Base-by-base conservation (phyloP, 2,888 invertebrate genomes). In the Diabrotica balteata region DNA sequence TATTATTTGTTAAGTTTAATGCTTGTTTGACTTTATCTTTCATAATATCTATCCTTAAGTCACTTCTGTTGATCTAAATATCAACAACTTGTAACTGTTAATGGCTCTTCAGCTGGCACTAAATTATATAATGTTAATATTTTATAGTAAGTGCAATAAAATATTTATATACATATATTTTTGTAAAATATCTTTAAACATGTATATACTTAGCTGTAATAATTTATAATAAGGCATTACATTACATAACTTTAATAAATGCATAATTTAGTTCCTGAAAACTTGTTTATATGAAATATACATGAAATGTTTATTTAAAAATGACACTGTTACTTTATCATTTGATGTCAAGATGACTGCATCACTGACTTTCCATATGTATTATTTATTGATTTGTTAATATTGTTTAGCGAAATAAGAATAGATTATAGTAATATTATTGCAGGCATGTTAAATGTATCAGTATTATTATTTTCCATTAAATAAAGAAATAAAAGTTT, bases 401-500 rank as follows among this genome's bases (percentile, higher is more conserved):
- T 72, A 68, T 75, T 72, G 1, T 70, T 65, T 75, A 71, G 74
- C 75, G 32, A 49, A 55, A 53, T 74, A 75, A 72, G 71, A 68
- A 71, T 72, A 65, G 72, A 71, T 52, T 60, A 71, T 72, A 72
- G 69, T 67, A 60, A 67, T 72, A 59, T 70, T 57, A 63, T 72
- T 73, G 75, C 77, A 78, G 77, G 78, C 76, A 78, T 78, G 77
- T 81, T 80, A 69, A 80, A 80, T 80, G 79, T 81, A 81, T 82
- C 82, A 82, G 82, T 82, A 82, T 82, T 82, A 81, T 81, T 81
- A 81, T 78, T 79, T 79, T 76, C 77, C 79, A 79, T 75, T 78
- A 76, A 79, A 76, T 73, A 75, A 75, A 72, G 70, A 75, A 76
- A 72, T 71, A 66, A 77, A 75, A 73, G 73, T 77, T 77, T 72